Conservation (phyloP, 2,113 vertebrate species). For the Callithrix jacchus region DNA sequence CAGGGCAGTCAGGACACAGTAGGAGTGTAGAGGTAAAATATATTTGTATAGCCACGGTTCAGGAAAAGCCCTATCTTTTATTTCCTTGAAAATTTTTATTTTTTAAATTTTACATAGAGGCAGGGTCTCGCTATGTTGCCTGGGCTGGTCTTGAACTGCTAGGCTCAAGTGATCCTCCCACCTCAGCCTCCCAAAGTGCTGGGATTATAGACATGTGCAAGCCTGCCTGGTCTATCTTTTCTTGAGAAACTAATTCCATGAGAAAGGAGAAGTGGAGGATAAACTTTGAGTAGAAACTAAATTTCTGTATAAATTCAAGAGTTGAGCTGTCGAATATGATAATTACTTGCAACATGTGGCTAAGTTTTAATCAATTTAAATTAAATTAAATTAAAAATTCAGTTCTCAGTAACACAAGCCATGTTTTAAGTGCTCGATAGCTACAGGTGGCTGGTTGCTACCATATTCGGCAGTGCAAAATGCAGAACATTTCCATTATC, state of each 20-base stretch:
- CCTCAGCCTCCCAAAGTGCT: too few species aligned
- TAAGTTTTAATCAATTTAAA: background rate
- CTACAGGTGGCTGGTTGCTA: background rate
- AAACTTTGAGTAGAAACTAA: conserved; percentile 13
- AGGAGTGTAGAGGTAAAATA: background rate
- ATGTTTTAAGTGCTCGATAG: background rate
- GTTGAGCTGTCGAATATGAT: background rate
- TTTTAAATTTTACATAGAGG: too few species aligned
- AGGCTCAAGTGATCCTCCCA: too few species aligned
- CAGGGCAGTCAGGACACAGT: background rate
- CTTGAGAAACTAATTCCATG: background rate
- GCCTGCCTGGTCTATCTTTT: background rate
- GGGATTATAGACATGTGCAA: too few species aligned
- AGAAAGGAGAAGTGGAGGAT: background rate
- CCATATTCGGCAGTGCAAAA: background rate
- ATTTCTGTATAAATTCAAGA: background rate
- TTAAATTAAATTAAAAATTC: background rate
- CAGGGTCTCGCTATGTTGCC: too few species aligned
- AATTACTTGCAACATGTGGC: background rate
- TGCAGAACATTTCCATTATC: background rate
- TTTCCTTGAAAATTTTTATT: too few species aligned
- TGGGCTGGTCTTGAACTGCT: too few species aligned
- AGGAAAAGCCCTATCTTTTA: background rate
- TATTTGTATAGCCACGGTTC: background rate
- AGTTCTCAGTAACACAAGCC: background rate